Conservation (phyloP, 2,888 invertebrate species). For the Gastrophysa polygoni region DNA sequence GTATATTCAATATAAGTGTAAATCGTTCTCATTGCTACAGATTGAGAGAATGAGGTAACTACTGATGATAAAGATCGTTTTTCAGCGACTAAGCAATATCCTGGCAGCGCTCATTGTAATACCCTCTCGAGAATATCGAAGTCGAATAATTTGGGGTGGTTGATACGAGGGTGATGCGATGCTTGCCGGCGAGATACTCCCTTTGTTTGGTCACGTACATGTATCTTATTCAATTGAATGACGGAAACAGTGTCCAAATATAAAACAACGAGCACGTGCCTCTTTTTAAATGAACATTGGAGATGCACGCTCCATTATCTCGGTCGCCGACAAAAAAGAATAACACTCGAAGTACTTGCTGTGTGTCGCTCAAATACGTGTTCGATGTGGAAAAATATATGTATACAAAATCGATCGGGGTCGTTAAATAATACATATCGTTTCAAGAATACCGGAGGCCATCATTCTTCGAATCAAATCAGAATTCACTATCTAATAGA, state of each 20-base stretch:
- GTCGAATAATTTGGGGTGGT: constrained; percentile 24
- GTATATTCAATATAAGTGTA: neutral
- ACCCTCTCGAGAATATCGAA: constrained; percentile 1
- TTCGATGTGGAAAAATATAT: constrained; percentile 3
- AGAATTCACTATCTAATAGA: too few relatives aligned
- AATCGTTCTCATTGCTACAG: neutral
- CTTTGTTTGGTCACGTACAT: constrained; percentile 45
- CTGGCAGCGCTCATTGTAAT: neutral
- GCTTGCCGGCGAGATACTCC: constrained; percentile 41
- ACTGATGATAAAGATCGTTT: neutral
- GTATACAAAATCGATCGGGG: too few relatives aligned
- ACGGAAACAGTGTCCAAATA: constrained; percentile 22
- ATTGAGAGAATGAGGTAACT: neutral
- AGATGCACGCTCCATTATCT: constrained; percentile 41
- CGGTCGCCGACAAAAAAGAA: constrained; percentile 10
- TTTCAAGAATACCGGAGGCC: too few relatives aligned
- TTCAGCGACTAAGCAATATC: neutral
- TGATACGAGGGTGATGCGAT: constrained; percentile 32
- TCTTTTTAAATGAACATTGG: constrained; percentile 55
- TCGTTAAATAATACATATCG: too few relatives aligned
- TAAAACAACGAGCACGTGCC: constrained; percentile 53
- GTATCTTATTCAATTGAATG: constrained; percentile 32
- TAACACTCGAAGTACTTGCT: neutral
- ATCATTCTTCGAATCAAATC: too few relatives aligned
- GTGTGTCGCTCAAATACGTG: neutral